Evolutionary conservation across 2,797 vertebrate genomes (phyloP).

Genomic region (Enteromius fasciolatus): DNA sequence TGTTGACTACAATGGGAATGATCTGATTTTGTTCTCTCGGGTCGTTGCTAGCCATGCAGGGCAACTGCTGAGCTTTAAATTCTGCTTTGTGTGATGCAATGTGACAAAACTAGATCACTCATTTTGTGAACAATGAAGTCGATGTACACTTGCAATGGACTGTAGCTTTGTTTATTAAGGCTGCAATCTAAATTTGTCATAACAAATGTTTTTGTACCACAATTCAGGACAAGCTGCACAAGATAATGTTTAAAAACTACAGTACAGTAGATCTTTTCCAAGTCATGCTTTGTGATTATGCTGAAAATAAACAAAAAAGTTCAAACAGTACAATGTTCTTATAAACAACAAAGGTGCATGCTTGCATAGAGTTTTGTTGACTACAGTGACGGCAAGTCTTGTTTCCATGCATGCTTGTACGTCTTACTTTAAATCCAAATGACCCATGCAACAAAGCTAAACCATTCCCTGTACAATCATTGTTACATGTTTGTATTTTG

Average conservation of each 20-base stretch:
- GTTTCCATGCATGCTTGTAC: not conserved
- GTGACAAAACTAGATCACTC: not conserved
- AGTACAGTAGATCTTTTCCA: not conserved
- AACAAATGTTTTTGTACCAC: not conserved
- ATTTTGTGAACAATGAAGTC: not conserved
- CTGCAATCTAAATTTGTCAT: not conserved
- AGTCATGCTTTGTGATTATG: not conserved
- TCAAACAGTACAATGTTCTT: not conserved
- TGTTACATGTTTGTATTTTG: not conserved
- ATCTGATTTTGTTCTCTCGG: not conserved
- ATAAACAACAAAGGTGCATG: not conserved
- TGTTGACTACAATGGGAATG: conserved; percentile 12
- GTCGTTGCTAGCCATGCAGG: not conserved
- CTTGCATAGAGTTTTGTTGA: too few relatives aligned
- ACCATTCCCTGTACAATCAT: not conserved
- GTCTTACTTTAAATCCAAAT: not conserved
- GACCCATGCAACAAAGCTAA: not conserved
- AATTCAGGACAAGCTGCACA: not conserved
- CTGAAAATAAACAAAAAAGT: not conserved
- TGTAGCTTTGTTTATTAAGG: not conserved
- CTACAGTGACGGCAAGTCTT: too few relatives aligned
- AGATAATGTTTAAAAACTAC: not conserved
- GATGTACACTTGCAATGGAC: not conserved
- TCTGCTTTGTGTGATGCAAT: not conserved
- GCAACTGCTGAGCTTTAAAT: not conserved